Conservation (phyloP, 2,797 vertebrate genomes). For the Poeciliopsis presidionis region DNA sequence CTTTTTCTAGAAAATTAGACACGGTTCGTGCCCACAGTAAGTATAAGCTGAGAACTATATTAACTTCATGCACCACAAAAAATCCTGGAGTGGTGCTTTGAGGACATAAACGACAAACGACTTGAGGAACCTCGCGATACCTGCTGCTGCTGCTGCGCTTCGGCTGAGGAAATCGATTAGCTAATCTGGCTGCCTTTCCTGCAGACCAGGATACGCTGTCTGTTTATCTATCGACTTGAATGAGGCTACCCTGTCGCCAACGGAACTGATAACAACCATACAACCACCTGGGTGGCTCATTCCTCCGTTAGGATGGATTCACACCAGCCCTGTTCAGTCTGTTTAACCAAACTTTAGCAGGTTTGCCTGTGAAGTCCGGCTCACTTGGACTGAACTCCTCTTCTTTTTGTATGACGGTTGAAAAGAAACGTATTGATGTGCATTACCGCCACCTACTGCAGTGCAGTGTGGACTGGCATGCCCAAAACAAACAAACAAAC, state of each 20-base stretch:
- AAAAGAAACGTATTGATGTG: too few relatives aligned
- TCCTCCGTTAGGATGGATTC: neutral
- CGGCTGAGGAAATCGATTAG: conserved; percentile 59
- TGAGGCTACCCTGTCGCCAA: conserved; percentile 42
- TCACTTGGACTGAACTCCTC: too few relatives aligned
- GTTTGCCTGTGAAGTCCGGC: too few relatives aligned
- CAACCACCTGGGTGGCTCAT: conserved; percentile 11
- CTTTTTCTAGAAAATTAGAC: neutral
- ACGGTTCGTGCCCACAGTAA: neutral
- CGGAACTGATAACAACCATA: conserved; percentile 47
- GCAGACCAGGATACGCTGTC: conserved; percentile 51
- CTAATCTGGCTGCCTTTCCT: conserved; percentile 67
- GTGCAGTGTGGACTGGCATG: too few relatives aligned
- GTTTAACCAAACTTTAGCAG: too few relatives aligned
- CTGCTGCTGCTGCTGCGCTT: conserved; percentile 40
- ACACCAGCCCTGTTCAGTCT: too few relatives aligned
- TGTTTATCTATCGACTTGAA: conserved; percentile 48
- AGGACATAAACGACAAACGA: neutral
- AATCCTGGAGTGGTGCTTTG: neutral
- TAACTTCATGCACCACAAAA: neutral
- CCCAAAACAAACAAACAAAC: too few relatives aligned
- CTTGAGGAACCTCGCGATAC: conserved; percentile 1
- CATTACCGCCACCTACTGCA: too few relatives aligned
- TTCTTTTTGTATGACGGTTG: too few relatives aligned
- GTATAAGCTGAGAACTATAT: neutral